phyloP scores from a whole-genome alignment of 2,797 vertebrate genomes.

The Holocentrus rufus region DNA sequence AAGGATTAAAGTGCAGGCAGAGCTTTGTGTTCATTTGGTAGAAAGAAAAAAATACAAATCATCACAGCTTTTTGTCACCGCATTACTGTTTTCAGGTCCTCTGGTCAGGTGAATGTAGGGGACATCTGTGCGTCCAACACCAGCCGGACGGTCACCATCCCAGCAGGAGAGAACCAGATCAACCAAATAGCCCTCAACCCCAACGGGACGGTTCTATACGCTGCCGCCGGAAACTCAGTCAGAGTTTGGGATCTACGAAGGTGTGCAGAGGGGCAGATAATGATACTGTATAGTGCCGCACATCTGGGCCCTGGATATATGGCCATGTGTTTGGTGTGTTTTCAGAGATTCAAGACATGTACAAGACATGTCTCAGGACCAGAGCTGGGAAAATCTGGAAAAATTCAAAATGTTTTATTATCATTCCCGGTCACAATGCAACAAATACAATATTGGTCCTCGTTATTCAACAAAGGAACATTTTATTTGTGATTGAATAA shows the following conservation, averaged over 20 bases:
- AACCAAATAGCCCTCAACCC: slow-evolving; percentile 96
- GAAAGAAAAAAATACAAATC: too few relatives aligned
- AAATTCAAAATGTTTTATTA: too few relatives aligned
- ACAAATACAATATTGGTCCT: too few relatives aligned
- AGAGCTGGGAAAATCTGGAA: too few relatives aligned
- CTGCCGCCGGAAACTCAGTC: slow-evolving; percentile 94
- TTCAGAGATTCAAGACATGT: background rate
- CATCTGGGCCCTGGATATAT: background rate
- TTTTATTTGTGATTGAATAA: too few relatives aligned
- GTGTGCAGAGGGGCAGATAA: slow-evolving; percentile 70
- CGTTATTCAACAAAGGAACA: too few relatives aligned
- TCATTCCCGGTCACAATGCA: too few relatives aligned
- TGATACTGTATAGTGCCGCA: background rate
- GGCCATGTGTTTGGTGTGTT: background rate
- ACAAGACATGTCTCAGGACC: too few relatives aligned
- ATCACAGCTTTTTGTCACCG: too few relatives aligned
- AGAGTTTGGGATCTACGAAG: slow-evolving; percentile 97
- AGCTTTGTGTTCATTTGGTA: too few relatives aligned
- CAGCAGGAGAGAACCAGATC: slow-evolving; percentile 96
- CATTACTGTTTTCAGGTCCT: slow-evolving; percentile 88
- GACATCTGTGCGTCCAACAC: slow-evolving; percentile 88
- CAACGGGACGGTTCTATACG: slow-evolving; percentile 91
- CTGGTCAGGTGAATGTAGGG: slow-evolving; percentile 90
- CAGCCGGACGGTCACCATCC: slow-evolving; percentile 91
- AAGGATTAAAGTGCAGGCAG: too few relatives aligned